Evolutionary conservation across 2,888 invertebrate species (phyloP), one percentile per base, ranked within the genome.

Genomic region (Chalcosyrphus nemorum): DNA sequence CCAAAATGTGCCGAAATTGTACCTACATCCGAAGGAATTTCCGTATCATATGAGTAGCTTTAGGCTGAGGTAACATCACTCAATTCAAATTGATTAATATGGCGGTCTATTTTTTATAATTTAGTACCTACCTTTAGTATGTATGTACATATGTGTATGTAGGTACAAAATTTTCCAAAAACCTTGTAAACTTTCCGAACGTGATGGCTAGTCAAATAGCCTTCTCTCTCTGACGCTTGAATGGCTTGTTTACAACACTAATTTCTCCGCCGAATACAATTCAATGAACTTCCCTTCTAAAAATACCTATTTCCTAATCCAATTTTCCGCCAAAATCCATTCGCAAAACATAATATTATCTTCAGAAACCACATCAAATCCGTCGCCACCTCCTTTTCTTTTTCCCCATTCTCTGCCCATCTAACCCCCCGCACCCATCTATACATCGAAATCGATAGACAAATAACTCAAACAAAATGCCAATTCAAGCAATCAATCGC

Each of bases 401-500:
- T 13, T 0, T 9, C 15, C 43, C 2, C 1, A 4, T 17, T 9
- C 19, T 9, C 9, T 15, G n/a, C 5, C 45, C 17, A 24, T 24
- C 24, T 2, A 24, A 24, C 24, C 5, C 4, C 7, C 0, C 13
- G 7, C 15, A 27, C 19, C 59, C 13, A 13, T n/a, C 43, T 45
- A 17, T 24, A 5, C 13, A 13, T 59, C 17, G 15, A 6, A 4
- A 32, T 11, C 47, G 13, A 27, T 50, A 52, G 52, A 71, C 35
- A 71, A 57, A 59, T 72, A 61, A 41, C 32, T 61, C 41, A 70
- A 57, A 70, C 45, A 15, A 70, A 57, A 32, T 15, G 24, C 15
- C 56, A 57, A 70, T 47, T 47, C 35, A 52, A 38, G 59, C 61
- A 52, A 61, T 52, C 72, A 61, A 72, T 72, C 19, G 52, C 24